A percentile compares a stretch with the other conserved stretches of the same genome.
Conservation (phyloP, 2,888 invertebrate species). For the Dryocosmus kuriphilus region DNA sequence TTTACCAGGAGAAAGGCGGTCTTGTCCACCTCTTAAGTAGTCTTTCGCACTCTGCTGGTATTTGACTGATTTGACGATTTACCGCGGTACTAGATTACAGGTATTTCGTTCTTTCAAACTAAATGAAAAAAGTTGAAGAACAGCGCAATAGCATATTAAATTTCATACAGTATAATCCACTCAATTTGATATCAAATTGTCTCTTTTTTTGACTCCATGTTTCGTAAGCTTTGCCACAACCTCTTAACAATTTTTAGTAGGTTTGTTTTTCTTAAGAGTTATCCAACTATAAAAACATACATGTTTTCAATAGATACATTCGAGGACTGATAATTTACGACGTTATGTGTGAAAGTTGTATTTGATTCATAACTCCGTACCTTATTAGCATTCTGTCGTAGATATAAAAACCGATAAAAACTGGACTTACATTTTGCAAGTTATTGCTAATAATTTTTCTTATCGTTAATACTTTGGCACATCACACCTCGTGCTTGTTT, state of each 20-base stretch:
- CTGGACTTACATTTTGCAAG: not conserved
- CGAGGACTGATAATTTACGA: conserved; percentile 23
- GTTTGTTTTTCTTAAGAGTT: not conserved
- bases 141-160: too few relatives aligned
- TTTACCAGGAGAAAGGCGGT: conserved; percentile 55
- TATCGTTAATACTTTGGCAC: not conserved
- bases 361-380: conserved; percentile 18
- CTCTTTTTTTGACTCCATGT: not conserved
- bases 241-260: not conserved
- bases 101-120: too few relatives aligned
- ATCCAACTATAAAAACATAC: not conserved
- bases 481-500: too few relatives aligned
- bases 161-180: too few relatives aligned
- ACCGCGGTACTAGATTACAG: not conserved
- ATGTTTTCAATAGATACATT: conserved; percentile 4
- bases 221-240: not conserved
- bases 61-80: conserved; percentile 1
- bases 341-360: conserved; percentile 17
- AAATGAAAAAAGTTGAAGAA: too few relatives aligned
- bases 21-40: not conserved
- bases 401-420: not conserved
- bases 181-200: not conserved
- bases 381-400: conserved; percentile 5
- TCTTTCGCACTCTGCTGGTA: conserved; percentile 15
- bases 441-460: conserved; percentile 3